Evolutionary conservation across 2,113 vertebrate genomes (phyloP), one percentile per base, ranked within the genome.

Genomic region (Hemichromis elongatus): DNA sequence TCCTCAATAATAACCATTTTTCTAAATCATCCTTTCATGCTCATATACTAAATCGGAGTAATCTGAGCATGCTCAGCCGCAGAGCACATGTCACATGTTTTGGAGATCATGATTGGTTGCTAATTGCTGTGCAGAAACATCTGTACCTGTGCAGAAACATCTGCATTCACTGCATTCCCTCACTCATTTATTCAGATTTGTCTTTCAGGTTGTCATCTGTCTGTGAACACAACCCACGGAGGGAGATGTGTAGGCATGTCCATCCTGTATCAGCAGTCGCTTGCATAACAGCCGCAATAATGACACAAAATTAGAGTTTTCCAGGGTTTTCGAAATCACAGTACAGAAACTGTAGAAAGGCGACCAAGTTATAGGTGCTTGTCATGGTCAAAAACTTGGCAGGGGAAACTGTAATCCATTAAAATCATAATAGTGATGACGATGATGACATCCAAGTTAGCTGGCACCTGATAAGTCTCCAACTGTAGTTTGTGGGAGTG

Each of bases 401-500:
- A 28, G 26, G n/a, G 40, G 28, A 77, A 77, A 85, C 87, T 16
- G 35, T 55, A 53, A 78, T 21, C 37, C 61, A 7, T n/a, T 66
- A 28, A 70, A 52, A 80, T 45, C 9, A 40, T 53, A 83, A 86
- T 83, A 83, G 33, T 16, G n/a, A 75, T 56, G 63, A 77, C 33
- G 47, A 50, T 50, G 16, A 50, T 45, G 42, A 47, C 47, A 79
- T 59, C 19, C 55, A 84, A 78, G 56, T 89, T 89, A 73, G 55
- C 52, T 92, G 91, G 86, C 88, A 86, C 82, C 80, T 90, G 88
- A 88, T 81, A 56, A 75, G 86, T 13, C 80, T 92, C 90, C 89
- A 90, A 92, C 84, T 88, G 87, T 75, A 93, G 75, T 83, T 84
- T 55, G 94, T 94, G 92, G 94, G 94, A 92, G 94, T 94, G 93